Evolutionary conservation across 2,888 invertebrate species (phyloP).

Genomic region (Pyrrhosoma nymphula): DNA sequence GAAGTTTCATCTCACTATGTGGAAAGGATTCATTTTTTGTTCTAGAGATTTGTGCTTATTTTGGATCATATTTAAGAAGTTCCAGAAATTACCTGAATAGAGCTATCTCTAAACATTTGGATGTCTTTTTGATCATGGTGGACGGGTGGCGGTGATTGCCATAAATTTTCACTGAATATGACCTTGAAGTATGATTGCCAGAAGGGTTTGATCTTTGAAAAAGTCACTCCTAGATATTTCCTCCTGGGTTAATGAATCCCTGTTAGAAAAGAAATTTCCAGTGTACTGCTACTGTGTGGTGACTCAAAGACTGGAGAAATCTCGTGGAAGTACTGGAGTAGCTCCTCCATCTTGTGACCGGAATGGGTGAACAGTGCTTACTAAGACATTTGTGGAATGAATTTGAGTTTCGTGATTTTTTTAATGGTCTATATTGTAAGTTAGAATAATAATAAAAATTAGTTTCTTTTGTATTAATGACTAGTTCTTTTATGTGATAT

Average conservation of each 20-base stretch:
- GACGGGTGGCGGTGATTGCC: not conserved
- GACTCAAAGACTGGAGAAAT: not conserved
- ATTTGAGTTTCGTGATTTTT: not conserved
- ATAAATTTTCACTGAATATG: not conserved
- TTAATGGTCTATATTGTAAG: conserved; percentile 15
- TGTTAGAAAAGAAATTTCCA: not conserved
- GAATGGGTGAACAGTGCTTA: not conserved
- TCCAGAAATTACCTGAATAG: not conserved
- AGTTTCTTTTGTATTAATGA: not conserved
- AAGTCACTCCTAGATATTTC: not conserved
- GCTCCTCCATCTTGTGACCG: not conserved
- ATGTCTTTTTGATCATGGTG: not conserved
- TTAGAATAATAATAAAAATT: conserved; percentile 5
- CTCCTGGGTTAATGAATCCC: not conserved
- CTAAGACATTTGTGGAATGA: not conserved
- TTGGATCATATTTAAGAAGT: not conserved
- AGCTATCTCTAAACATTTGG: not conserved
- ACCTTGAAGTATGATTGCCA: not conserved
- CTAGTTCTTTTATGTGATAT: not conserved
- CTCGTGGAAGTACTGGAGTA: not conserved
- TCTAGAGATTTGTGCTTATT: conserved; percentile 8
- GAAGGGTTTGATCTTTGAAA: not conserved
- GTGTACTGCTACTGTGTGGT: not conserved
- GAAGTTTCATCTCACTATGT: not conserved
- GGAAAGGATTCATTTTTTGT: not conserved